Conservation (phyloP, 2,113 vertebrate species). For the Entomyzon cyanotis region DNA sequence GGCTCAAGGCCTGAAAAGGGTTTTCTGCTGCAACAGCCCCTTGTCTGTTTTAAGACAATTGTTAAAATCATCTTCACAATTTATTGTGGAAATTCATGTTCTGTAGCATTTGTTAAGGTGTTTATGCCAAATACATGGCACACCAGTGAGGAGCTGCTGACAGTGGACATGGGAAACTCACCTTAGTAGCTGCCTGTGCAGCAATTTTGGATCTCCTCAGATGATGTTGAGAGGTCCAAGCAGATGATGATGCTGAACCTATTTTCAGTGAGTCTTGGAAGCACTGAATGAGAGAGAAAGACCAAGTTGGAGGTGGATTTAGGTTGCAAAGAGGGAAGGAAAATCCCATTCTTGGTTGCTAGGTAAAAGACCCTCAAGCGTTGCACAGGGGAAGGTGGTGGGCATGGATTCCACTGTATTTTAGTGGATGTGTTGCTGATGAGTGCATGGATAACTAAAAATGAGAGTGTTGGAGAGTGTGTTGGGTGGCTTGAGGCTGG, state of each 20-base stretch:
- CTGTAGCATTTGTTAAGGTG: background rate
- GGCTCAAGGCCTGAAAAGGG: background rate
- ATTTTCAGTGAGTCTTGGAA: background rate
- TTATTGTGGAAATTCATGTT: background rate
- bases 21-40: background rate
- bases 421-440: background rate
- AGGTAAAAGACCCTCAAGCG: background rate
- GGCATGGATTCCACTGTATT: background rate
- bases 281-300: background rate
- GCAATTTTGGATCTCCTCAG: background rate
- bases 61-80: background rate
- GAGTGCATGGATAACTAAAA: background rate
- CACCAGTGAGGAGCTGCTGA: background rate
- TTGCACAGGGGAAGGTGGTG: background rate
- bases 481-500: background rate
- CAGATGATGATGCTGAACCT: background rate
- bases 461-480: background rate
- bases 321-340: background rate
- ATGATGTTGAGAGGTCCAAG: background rate
- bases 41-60: rapidly evolving
- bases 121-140: background rate
- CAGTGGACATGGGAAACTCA: background rate
- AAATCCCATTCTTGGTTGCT: background rate
- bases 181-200: background rate
- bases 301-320: background rate